Evolutionary conservation across 1,140 invertebrate genomes (phyloP), one percentile per base, ranked within the genome.

Genomic region (Drosophila nebulosa): DNA sequence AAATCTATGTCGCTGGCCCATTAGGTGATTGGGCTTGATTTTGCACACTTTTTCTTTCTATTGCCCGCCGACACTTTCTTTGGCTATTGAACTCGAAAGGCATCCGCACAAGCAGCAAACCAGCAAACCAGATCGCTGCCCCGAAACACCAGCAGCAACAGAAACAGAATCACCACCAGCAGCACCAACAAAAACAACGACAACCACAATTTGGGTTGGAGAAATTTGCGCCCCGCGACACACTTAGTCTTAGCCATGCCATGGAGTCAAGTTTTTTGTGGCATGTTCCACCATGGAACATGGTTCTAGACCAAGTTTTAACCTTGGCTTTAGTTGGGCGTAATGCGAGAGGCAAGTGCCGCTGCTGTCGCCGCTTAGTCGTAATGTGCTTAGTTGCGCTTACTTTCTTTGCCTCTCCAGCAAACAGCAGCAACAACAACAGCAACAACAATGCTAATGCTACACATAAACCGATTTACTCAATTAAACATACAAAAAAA

Each of bases 301-400:
- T n/a, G n/a, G 67, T 84, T 84, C 75, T 83, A 79, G 81, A 74
- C 67, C 71, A 78, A 64, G 79, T 65, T 76, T 84, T 79, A 84
- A 84, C 79, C 79, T 80, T 80, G 78, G 71, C 74, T 71, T 59
- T 52, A 39, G 69, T 72, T 77, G 86, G 81, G 81, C 78, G 81
- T 86, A 85, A 86, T 88, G 83, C 62, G 71, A 74, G 71, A 74
- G 71, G 79, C 81, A 85, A 85, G 80, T 84, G 79, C 79, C 72
- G 71, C 68, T 62, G 59, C 59, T 72, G 70, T 75, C 27, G 26
- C 46, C 51, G 55, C 30, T 32, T 62, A 27, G 59, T 64, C 67
- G 70, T 86, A 86, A 86, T 88, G 83, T 88, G 81, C 81, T 86
- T 88, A 86, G 81, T 70, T 86, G 81, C 81, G 83, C 83, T 86